Conservation (phyloP, 2,113 vertebrate genomes). For the Pao palembangensis region DNA sequence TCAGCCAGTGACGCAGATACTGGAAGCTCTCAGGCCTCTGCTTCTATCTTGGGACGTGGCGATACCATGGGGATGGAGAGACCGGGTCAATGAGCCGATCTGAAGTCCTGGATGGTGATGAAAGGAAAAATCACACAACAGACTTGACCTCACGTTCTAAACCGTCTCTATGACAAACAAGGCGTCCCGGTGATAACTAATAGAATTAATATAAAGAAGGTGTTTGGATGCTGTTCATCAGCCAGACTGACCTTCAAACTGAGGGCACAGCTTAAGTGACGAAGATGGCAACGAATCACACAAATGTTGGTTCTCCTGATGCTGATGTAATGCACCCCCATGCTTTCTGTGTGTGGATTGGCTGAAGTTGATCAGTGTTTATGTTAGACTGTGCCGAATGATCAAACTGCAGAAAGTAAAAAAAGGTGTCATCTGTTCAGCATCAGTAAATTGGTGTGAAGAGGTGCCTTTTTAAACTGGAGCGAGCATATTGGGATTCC, state of each 20-base stretch:
- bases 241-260: conserved; percentile 25
- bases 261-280: conserved; percentile 15
- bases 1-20: conserved; percentile 54
- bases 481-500: too few relatives aligned
- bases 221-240: conserved; percentile 11
- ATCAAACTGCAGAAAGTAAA: not conserved
- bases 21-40: conserved; percentile 50
- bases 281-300: conserved; percentile 24
- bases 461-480: too few relatives aligned
- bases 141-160: conserved; percentile 11
- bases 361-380: conserved; percentile 16
- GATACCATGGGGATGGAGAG: conserved; percentile 40
- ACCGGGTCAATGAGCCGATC: conserved; percentile 20
- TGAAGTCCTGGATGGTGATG: conserved; percentile 29
- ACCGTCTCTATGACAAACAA: not conserved
- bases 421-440: conserved; percentile 14
- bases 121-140: conserved; percentile 24
- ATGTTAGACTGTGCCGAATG: conserved; percentile 16
- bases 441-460: conserved; percentile 6
- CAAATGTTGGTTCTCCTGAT: conserved; percentile 25
- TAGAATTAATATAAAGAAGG: too few relatives aligned
- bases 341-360: conserved; percentile 51
- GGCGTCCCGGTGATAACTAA: too few relatives aligned
- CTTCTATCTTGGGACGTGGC: conserved; percentile 60
- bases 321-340: conserved; percentile 20